These are phyloP conservation scores for Porphyrio hochstetteri DNA, from an alignment of 2,113 vertebrate species.

Conservation along the genomic window DNA sequence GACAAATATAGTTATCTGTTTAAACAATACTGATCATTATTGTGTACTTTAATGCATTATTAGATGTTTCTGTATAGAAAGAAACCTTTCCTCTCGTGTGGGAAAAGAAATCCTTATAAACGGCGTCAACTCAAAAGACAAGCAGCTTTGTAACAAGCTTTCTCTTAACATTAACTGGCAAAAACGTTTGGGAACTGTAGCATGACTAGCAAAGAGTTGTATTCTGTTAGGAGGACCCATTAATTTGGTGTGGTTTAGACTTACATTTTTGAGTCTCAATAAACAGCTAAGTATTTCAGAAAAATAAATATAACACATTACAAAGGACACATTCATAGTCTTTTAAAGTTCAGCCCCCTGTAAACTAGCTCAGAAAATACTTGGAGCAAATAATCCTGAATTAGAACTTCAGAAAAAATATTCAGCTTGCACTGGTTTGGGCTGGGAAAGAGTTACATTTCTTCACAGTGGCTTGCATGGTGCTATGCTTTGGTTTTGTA, in stretches of 20 bases:
- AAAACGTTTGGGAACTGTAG: neutral
- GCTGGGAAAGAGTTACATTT: neutral
- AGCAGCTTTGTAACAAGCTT: neutral
- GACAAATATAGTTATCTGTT: neutral
- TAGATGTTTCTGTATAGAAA: neutral
- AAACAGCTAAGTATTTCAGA: neutral
- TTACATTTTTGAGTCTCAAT: neutral
- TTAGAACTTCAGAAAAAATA: neutral
- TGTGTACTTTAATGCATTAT: neutral
- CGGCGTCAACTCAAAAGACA: neutral
- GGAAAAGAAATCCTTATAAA: neutral
- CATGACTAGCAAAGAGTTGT: neutral
- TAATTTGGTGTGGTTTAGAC: neutral
- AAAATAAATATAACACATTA: neutral
- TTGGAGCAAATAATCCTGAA: neutral
- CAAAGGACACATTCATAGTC: neutral
- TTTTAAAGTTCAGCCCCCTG: neutral
- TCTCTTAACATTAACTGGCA: neutral
- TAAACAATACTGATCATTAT: neutral
- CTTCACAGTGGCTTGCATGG: neutral
- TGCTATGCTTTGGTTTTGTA: neutral
- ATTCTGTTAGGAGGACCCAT: neutral
- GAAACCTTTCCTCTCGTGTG: neutral
- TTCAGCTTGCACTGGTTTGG: neutral
- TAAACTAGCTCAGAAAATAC: neutral